Evolutionary conservation across 1,140 invertebrate species (phyloP).

Genomic region (Panagrolaimus sp.): DNA sequence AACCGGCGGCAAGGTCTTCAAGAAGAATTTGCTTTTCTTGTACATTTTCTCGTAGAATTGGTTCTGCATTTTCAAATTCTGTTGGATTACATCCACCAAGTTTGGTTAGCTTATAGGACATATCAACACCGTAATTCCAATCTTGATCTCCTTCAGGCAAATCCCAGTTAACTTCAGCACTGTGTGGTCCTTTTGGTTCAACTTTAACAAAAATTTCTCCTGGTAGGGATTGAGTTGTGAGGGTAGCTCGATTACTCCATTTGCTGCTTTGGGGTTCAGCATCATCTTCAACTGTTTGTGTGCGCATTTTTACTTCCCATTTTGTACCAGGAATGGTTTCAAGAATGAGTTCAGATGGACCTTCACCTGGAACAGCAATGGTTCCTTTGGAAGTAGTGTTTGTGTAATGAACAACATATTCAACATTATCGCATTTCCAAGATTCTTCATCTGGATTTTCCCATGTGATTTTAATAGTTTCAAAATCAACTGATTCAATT

Average conservation of each 20-base stretch:
- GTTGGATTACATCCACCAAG: slow-evolving; percentile 46
- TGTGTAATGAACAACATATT: slow-evolving; percentile 50
- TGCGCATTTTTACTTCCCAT: slow-evolving; percentile 56
- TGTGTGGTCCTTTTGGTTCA: slow-evolving; percentile 48
- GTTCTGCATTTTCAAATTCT: slow-evolving; percentile 40
- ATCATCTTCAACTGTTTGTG: slow-evolving; percentile 56
- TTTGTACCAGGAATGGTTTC: slow-evolving; percentile 48
- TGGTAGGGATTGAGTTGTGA: slow-evolving; percentile 48
- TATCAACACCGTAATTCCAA: slow-evolving; percentile 57
- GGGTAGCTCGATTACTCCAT: slow-evolving; percentile 48
- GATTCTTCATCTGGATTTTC: slow-evolving; percentile 47
- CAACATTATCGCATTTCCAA: slow-evolving; percentile 57
- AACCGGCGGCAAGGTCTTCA: slow-evolving; percentile 50
- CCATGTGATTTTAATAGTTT: slow-evolving; percentile 51
- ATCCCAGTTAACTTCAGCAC: slow-evolving; percentile 52
- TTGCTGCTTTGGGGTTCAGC: slow-evolving; percentile 45
- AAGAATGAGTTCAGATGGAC: slow-evolving; percentile 31
- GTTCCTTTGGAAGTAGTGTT: slow-evolving; percentile 37
- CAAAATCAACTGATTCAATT: slow-evolving; percentile 51
- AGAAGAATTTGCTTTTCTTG: slow-evolving; percentile 53
- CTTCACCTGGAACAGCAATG: slow-evolving; percentile 33
- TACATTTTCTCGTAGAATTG: slow-evolving; percentile 54
- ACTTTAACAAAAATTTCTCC: slow-evolving; percentile 57
- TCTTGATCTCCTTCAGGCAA: slow-evolving; percentile 52
- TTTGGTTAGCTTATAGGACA: slow-evolving; percentile 47